Base-by-base conservation (phyloP, 2,888 invertebrate species). In the Mylabris sibirica region DNA sequence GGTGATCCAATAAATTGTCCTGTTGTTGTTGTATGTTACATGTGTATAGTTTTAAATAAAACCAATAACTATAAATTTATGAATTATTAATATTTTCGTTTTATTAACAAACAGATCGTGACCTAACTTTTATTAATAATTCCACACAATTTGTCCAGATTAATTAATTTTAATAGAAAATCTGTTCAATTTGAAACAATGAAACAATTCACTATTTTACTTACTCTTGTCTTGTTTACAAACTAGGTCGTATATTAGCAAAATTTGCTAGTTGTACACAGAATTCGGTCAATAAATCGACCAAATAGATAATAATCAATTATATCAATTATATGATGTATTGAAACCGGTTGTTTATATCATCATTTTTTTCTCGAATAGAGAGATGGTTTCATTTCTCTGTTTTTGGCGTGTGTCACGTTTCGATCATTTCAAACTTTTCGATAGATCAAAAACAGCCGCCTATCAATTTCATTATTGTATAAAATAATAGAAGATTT, bases 401-500 rank as follows among this genome's bases (percentile, higher is more conserved):
- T 35, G 12, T 38, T 44, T 44, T 44, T 44, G 53, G 60, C 69
- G 69, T 69, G 69, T 69, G 69, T 69, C 69, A 69, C 69, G 69
- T 69, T 69, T 69, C 64, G 64, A 66, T 66, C 66, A 66, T 66
- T 69, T 66, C 60, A 44, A 44, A 44, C 3, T 8, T 44, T 17
- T 64, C 57, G 30, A 30, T 30, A 66, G 66, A 66, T 69, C 66
- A 69, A 69, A n/a, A 69, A 60, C 61, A 63, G 66, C 69, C 69
- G 69, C 69, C 66, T 69, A 69, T 59, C 64, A 69, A 69, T 69
- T 66, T 66, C 64, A 24, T 30, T 38, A 69, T 69, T 69, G 69
- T 69, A 64, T 64, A 64, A 64, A 26, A 63, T 11, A 49, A 44
- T 17, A 44, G n/a, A 8, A 44, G 44, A n/a, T 44, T 44, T 44